Percentiles rank a stretch among this genome's conserved stretches.
phyloP scores from a whole-genome alignment of 2,888 invertebrate genomes.

The Heliconius charithonia region DNA sequence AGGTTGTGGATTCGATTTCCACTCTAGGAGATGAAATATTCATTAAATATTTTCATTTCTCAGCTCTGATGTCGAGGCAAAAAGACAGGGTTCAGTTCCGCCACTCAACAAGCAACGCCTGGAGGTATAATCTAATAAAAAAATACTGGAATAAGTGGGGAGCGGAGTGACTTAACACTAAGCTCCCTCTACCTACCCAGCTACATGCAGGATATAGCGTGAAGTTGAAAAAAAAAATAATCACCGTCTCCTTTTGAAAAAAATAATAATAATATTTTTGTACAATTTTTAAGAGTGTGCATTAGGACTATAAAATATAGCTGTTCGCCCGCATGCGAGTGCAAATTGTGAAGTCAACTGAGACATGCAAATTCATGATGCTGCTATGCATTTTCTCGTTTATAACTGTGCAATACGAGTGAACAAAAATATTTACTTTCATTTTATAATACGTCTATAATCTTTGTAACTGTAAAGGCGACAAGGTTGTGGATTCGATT shows the following conservation, averaged over 20 bases:
- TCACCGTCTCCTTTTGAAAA: too few relatives aligned
- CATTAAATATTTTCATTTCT: too few relatives aligned
- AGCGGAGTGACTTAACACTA: neutral
- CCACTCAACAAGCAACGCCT: neutral
- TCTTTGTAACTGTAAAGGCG: too few relatives aligned
- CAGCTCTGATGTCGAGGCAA: too few relatives aligned
- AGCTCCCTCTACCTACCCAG: neutral
- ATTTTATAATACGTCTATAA: neutral
- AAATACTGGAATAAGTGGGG: too few relatives aligned
- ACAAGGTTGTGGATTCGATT: too few relatives aligned
- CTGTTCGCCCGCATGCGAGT: slow-evolving; percentile 32
- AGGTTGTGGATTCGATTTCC: too few relatives aligned
- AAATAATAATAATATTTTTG: too few relatives aligned
- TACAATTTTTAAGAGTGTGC: neutral
- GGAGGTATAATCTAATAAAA: neutral
- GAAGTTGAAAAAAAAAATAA: neutral
- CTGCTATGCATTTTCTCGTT: slow-evolving; percentile 27
- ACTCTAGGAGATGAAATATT: too few relatives aligned
- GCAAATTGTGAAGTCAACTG: slow-evolving; percentile 36
- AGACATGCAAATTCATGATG: slow-evolving; percentile 34
- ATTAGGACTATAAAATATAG: slow-evolving; percentile 24
- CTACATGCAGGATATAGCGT: too few relatives aligned
- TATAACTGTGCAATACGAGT: slow-evolving; percentile 9
- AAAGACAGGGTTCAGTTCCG: neutral
- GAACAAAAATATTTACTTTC: slow-evolving; percentile 19